A percentile compares a stretch with the other conserved stretches of the same genome.
These are phyloP conservation scores for Podarcis siculus DNA, from an alignment of 2,797 vertebrate genomes.

Conservation along the genomic window DNA sequence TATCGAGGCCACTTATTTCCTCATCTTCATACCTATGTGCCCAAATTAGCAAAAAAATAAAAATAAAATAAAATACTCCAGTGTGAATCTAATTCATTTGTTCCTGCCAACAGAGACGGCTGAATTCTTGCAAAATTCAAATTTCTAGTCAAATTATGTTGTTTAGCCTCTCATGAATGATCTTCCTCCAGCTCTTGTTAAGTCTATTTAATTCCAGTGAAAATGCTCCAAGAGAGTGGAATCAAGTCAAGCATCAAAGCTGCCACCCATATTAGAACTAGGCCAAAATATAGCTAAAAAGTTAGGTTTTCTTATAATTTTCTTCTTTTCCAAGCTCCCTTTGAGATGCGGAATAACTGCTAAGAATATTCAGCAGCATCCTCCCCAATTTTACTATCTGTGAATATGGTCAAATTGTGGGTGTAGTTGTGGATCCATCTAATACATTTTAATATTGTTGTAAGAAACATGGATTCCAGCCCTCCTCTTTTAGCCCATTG, in stretches of 20 bases:
- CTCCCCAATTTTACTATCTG: not conserved
- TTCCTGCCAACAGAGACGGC: not conserved
- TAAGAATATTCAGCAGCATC: not conserved
- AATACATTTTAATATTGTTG: not conserved
- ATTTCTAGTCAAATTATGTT: conserved; percentile 14
- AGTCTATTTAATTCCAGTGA: not conserved
- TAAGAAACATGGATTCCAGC: not conserved
- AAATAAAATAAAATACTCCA: not conserved
- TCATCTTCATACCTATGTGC: not conserved
- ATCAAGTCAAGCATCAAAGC: not conserved
- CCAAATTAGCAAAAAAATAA: not conserved
- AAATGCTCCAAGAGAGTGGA: not conserved
- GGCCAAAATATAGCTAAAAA: not conserved
- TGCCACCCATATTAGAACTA: not conserved
- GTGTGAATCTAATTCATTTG: not conserved
- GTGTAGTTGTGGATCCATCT: not conserved
- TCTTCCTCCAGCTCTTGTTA: not conserved
- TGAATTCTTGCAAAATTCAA: not conserved
- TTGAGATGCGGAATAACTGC: not conserved
- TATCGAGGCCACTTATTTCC: not conserved
- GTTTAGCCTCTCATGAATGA: not conserved
- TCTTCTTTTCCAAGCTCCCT: not conserved
- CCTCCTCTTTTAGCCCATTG: not conserved
- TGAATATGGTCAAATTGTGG: not conserved
- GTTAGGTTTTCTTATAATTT: not conserved